phyloP scores from a whole-genome alignment of 92 coral and sea anemone genomes.

The Pocillopora meandrina region DNA sequence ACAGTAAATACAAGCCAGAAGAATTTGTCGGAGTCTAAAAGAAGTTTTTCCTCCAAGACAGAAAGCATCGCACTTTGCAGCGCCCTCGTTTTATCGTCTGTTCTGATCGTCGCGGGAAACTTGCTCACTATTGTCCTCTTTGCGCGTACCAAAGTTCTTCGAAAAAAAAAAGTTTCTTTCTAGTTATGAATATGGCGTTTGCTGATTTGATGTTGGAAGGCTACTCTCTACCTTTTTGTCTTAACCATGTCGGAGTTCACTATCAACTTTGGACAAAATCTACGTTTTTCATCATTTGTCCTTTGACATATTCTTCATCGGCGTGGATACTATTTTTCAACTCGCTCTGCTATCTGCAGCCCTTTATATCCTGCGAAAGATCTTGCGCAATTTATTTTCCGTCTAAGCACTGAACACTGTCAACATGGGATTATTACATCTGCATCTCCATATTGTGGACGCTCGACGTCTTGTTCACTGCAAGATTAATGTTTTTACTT shows the following conservation, averaged over 20 bases:
- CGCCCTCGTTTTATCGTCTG: too few species aligned
- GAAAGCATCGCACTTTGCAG: too few species aligned
- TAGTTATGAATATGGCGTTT: constrained; percentile 16
- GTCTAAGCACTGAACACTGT: background rate
- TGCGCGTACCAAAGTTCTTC: background rate
- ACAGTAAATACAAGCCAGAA: too few species aligned
- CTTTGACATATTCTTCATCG: background rate
- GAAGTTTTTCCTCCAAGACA: too few species aligned
- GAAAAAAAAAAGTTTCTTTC: constrained; percentile 7
- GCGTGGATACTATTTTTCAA: background rate
- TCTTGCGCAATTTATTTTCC: background rate
- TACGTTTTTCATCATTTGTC: background rate
- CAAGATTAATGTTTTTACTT: background rate
- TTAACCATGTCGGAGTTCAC: background rate
- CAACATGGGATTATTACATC: background rate
- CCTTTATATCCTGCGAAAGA: background rate
- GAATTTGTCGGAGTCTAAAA: too few species aligned
- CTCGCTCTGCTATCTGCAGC: background rate
- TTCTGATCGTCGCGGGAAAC: too few species aligned
- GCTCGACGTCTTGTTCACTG: background rate
- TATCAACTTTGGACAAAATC: background rate
- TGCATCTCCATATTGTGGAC: background rate
- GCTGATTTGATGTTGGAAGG: constrained; percentile 26
- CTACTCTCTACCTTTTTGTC: background rate
- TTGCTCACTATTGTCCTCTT: too few species aligned